phyloP scores from a whole-genome alignment of 2,888 invertebrate genomes.

The Tipula confusa region DNA sequence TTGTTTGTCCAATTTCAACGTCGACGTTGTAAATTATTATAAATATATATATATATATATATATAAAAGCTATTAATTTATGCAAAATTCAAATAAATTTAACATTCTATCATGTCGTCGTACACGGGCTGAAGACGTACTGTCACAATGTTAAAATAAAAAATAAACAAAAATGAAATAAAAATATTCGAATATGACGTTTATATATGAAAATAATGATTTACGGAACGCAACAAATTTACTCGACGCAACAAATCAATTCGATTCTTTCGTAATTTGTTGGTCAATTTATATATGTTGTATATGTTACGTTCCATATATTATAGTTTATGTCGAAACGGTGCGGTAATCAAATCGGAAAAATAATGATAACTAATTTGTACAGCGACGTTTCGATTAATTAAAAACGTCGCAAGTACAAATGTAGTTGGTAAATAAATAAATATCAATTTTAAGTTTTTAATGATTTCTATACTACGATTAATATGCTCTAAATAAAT shows the following conservation, averaged over 20 bases:
- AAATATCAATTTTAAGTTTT: background rate
- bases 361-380: background rate
- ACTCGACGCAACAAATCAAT: background rate
- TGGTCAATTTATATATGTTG: background rate
- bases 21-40: background rate
- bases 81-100: background rate
- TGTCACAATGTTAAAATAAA: background rate
- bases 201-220: background rate
- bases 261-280: background rate
- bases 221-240: background rate
- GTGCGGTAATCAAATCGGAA: background rate
- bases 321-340: background rate
- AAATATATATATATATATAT: background rate
- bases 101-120: background rate
- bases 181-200: background rate
- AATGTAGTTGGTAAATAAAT: constrained; percentile 4
- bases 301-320: background rate
- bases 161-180: background rate
- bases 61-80: background rate
- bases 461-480: background rate
- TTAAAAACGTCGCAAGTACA: background rate
- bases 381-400: constrained; percentile 14
- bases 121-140: background rate
- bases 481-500: background rate
- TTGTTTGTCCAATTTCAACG: constrained; percentile 3